phyloP scores from a whole-genome alignment of 37 sponge, comb jelly and placozoan genomes.

The Eunapius fragilis region DNA sequence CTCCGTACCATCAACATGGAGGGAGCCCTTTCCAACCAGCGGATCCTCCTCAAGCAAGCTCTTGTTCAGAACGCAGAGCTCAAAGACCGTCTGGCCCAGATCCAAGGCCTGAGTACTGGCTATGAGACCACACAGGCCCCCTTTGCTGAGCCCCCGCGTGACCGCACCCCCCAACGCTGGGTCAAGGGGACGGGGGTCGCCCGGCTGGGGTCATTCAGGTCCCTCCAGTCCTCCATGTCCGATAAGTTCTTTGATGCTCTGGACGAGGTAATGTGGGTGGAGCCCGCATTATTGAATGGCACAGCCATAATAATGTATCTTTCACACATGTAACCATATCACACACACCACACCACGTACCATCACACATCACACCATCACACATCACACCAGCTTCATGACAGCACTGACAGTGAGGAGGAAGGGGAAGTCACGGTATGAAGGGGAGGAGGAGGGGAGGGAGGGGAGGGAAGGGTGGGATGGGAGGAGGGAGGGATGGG shows the following conservation, averaged over 20 bases:
- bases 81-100: slow-evolving; percentile 51
- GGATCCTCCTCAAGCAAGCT: slow-evolving; percentile 15
- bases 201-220: slow-evolving; percentile 69
- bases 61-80: slow-evolving; percentile 66
- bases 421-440: background rate
- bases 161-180: background rate
- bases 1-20: background rate
- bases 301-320: background rate
- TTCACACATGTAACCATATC: background rate
- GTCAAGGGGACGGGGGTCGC: background rate
- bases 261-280: slow-evolving; percentile 51
- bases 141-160: background rate
- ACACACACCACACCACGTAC: slow-evolving; percentile 7
- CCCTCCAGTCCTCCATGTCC: slow-evolving; percentile 58
- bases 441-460: background rate
- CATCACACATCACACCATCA: slow-evolving; percentile 15
- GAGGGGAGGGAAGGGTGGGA: background rate
- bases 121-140: background rate
- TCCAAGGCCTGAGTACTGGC: slow-evolving; percentile 46
- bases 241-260: slow-evolving; percentile 80
- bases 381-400: slow-evolving; percentile 8
- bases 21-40: background rate
- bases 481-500: background rate
- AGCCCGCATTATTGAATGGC: background rate
- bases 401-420: slow-evolving; percentile 12